Evolutionary conservation across 1,140 invertebrate genomes (phyloP), one percentile per base, ranked within the genome.

Genomic region (Metopolophium dirhodum): DNA sequence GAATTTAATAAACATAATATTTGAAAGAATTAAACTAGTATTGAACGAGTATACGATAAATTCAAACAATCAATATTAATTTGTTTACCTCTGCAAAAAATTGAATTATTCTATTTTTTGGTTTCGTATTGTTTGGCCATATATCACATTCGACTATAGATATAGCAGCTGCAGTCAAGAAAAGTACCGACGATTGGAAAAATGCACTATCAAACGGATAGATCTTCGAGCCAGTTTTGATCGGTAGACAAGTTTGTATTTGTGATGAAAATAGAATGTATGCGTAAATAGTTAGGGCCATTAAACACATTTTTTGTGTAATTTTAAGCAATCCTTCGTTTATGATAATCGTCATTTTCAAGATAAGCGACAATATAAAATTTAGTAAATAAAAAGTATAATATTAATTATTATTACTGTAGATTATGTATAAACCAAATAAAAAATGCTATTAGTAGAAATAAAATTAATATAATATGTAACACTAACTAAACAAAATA

Each of bases 141-240:
- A 92, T 11, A 35, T 92, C n/a, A 7, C n/a, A 49, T 49, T 82
- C 77, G 11, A 82, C 61, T 35, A 92, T 92, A 26, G 37, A 35
- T 35, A 92, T 82, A 0, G 47, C 47, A 26, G 91, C 91, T 26
- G 47, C 83, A 35, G 47, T 83, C 47, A 92, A 51, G n/a, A 92
- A 92, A 26, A 92, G 51, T 26, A 82, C 9, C 1, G 91, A 82
- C n/a, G 91, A 92, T 47, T 7, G 2, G 22, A 37, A 82, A 26
- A 92, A 83, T 85, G 51, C 35, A 41, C 30, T 61, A 77, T 91
- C 90, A 61, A 91, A 91, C 22, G 90, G 90, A n/a, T 49, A 77
- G 30, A 91, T 91, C 68, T 91, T 91, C 41, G 7, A 77, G 2
- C 41, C 90, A n/a, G 1, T 35, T 30, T n/a, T 45, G 54, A 3